A percentile compares a stretch with the other conserved stretches of the same genome.
Conservation (phyloP, 1,140 invertebrate genomes). For the Ridgeia piscesae region DNA sequence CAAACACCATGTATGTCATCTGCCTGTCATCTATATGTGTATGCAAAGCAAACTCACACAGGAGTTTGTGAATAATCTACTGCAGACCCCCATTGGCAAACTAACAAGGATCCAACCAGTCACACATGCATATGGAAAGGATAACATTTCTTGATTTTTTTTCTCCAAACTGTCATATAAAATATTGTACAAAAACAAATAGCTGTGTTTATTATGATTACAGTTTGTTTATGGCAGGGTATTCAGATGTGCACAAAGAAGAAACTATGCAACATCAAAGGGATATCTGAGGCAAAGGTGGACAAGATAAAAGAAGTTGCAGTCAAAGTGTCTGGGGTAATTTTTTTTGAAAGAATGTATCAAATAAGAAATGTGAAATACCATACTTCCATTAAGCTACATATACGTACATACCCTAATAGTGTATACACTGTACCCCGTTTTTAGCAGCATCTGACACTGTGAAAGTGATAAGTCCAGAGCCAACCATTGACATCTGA, state of each 20-base stretch:
- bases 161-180: not conserved
- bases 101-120: no score
- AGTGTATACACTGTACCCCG: no score
- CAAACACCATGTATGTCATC: not conserved
- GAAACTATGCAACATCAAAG: conserved; percentile 73
- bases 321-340: conserved; percentile 61
- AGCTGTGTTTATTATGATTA: not conserved
- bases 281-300: conserved; percentile 78
- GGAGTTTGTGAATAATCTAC: no score
- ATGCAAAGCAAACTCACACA: no score
- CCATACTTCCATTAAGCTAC: no score
- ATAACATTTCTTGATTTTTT: not conserved
- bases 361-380: conserved; percentile 8
- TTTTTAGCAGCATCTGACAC: no score
- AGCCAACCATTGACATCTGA: no score
- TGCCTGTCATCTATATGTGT: no score
- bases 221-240: conserved; percentile 56
- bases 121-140: no score
- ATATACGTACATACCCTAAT: no score
- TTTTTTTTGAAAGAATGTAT: not conserved
- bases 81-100: no score
- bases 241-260: conserved; percentile 79
- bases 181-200: not conserved
- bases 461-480: no score
- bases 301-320: conserved; percentile 82